Base-by-base conservation (phyloP, 30 jellyfish, hydroid and myxozoan genomes). In the Aurelia coerulea region DNA sequence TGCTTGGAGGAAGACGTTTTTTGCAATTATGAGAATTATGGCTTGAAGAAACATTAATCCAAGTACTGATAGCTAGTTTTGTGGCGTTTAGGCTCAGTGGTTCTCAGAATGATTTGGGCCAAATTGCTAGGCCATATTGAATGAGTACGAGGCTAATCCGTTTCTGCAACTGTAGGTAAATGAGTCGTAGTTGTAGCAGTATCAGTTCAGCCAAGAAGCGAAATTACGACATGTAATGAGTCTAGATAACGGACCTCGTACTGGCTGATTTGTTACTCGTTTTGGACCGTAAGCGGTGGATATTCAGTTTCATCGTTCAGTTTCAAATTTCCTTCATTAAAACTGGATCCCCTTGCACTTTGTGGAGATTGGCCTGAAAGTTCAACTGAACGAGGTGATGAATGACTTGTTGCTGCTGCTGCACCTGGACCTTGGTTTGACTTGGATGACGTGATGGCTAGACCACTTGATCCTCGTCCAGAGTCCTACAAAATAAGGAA, bases 261-360 rank as follows among this genome's bases (percentile, higher is more conserved):
- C 56, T 39, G 51, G 51, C 51, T 39, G 51, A 13, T 17, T 37
- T 5, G 51, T 63, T 67, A 92, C 53, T 92, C 98, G 46, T 86
- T 92, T 12, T 83, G 98, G 41, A 88, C 95, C 19, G 97, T 94
- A 17, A 94, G 76, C 23, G 98, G 98, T 31, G 98, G 98, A 39
- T 73, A 94, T 65, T 94, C 98, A 12, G 90, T 42, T 15, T 94
- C 98, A 70, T 94, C 98, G 69, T 75, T 65, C 10, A 87, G 91
- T 54, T 80, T 74, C 69, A 80, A 59, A 78, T 69, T 83, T 66
- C 63, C 72, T 68, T 84, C 93, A 19, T 67, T 77, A 23, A 84
- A 84, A 71, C 93, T 84, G 5, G 92, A 62, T 31, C 90, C 92
- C 34, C 67, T 68, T 4, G 90, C 84, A 41, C 90, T 74, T 23